Conservation (phyloP, 92 coral and sea anemone species). For the Umimayanthus chanpuru region DNA sequence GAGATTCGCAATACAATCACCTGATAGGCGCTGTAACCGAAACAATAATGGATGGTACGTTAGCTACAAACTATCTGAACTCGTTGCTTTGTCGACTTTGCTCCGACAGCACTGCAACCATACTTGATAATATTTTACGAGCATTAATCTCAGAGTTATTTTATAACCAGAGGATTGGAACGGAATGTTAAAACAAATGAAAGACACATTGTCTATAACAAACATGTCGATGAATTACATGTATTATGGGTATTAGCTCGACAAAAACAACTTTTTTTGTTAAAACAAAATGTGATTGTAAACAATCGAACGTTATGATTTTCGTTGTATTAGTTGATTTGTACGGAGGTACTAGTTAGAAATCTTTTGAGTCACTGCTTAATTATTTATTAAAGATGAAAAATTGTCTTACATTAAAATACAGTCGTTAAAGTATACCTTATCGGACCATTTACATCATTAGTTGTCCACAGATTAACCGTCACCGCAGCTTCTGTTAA, state of each 20-base stretch:
- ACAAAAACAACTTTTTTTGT: no score
- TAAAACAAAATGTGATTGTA: no score
- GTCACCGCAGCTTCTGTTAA: background rate
- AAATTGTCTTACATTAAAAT: background rate
- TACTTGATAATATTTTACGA: no score
- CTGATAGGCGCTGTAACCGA: conserved; percentile 32
- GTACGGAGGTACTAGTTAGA: background rate
- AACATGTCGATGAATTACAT: no score
- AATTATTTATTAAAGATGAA: background rate
- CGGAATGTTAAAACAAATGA: no score
- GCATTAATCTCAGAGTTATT: no score
- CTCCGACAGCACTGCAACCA: no score
- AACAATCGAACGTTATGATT: background rate
- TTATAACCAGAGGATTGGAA: no score
- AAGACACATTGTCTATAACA: no score
- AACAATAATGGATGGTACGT: background rate
- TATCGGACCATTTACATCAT: conserved; percentile 27
- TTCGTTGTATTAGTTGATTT: background rate
- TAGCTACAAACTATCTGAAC: no score
- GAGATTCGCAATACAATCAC: conserved; percentile 9
- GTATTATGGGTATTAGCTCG: no score
- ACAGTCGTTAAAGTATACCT: background rate
- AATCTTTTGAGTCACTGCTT: background rate
- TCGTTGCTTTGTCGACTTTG: background rate
- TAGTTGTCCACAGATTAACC: background rate